phyloP scores from a whole-genome alignment of 2,113 vertebrate genomes.

The Hiodon tergisus region DNA sequence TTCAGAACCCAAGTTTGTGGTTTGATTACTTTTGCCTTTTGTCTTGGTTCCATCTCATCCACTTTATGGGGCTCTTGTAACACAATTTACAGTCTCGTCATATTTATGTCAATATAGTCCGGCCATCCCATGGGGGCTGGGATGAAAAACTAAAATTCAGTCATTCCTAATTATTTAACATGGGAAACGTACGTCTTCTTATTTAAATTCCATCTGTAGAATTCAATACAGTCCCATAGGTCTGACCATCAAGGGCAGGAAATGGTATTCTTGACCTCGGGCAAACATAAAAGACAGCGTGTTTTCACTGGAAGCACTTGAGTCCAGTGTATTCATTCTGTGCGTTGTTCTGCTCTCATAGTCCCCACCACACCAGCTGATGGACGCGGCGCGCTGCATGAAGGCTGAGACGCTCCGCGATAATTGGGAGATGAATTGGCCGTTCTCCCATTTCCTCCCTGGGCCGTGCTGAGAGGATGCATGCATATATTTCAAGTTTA shows the following conservation, averaged over 20 bases:
- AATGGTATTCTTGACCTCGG: constrained; percentile 2
- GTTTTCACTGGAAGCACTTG: not conserved
- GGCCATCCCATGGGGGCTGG: constrained; percentile 42
- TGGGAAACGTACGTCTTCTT: constrained; percentile 43
- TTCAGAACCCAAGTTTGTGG: not conserved
- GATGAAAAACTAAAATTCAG: constrained; percentile 17
- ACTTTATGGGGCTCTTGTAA: not conserved
- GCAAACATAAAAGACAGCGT: not conserved
- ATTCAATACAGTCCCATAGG: constrained; percentile 44
- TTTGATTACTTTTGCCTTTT: not conserved
- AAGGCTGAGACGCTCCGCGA: not conserved
- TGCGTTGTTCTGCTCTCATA: not conserved
- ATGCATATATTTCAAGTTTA: constrained; percentile 3
- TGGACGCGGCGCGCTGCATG: not conserved
- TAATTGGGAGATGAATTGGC: constrained; percentile 8
- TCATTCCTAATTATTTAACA: constrained; percentile 45
- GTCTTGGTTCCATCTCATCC: not conserved
- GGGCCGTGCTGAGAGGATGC: not conserved
- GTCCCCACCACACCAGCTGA: too few relatives aligned
- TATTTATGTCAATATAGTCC: constrained; percentile 12
- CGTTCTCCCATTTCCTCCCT: constrained; percentile 1
- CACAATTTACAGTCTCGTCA: not conserved
- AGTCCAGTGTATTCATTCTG: not conserved
- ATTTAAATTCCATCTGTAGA: constrained; percentile 33
- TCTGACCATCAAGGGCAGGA: not conserved